Conservation (phyloP, 2,113 vertebrate genomes). For the Calypte anna region DNA sequence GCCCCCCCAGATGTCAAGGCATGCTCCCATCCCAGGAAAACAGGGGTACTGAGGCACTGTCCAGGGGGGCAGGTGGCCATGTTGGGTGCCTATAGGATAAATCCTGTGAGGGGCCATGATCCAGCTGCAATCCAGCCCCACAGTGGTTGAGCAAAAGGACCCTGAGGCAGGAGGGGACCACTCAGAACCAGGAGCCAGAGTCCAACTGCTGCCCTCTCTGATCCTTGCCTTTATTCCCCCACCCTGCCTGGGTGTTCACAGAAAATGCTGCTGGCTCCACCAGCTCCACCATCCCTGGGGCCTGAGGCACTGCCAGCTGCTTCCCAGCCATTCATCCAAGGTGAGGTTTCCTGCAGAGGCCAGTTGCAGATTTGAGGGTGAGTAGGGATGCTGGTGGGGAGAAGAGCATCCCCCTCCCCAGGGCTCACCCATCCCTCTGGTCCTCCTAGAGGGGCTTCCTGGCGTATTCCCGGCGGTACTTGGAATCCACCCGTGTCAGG, state of each 20-base stretch:
- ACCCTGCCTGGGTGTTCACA: fast-evolving
- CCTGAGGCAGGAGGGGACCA: fast-evolving
- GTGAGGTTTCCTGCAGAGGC: neutral
- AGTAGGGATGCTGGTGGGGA: neutral
- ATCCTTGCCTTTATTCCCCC: neutral
- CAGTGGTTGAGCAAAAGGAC: fast-evolving
- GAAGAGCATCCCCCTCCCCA: neutral
- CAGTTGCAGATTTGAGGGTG: fast-evolving
- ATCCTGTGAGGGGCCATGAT: fast-evolving
- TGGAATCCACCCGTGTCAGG: constrained; percentile 74
- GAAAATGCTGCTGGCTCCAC: fast-evolving
- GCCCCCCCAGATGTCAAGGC: neutral
- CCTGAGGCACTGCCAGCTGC: fast-evolving
- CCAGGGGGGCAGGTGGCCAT: fast-evolving
- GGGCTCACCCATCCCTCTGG: neutral
- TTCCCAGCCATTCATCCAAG: neutral
- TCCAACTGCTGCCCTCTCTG: neutral
- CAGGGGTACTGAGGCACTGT: neutral
- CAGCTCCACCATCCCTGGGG: neutral
- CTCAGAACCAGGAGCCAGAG: neutral
- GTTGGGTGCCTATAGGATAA: neutral
- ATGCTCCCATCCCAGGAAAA: neutral
- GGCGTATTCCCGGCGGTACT: constrained; percentile 73
- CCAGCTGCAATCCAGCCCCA: fast-evolving
- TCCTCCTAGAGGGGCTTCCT: constrained; percentile 60